Base-by-base conservation (phyloP, 2,888 invertebrate species). In the Tetramorium bicarinatum region DNA sequence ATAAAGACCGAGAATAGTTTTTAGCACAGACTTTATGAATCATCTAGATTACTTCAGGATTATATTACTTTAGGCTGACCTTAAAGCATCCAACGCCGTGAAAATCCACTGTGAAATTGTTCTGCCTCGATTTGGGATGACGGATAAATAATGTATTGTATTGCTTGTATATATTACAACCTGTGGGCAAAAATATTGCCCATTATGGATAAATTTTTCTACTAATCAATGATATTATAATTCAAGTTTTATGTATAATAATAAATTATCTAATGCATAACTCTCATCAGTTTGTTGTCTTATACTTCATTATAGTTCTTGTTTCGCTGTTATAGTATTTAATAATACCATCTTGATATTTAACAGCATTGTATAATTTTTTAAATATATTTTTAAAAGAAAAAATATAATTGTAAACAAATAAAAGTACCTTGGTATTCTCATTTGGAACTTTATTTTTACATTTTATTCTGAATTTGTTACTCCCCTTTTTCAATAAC, bases 171-270 rank as follows among this genome's bases (percentile, higher is more conserved):
- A 85, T 84, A 88, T 83, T 91, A 87, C 75, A 89, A 92, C 91
- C 92, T 93, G 92, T 64, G 87, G 91, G 92, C 91, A 92, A 92
- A 93, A 92, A 93, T 76, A 85, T 89, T 92, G 93, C 93, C 93
- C 92, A 86, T 90, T 88, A 92, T 89, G 86, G 69, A 81, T 83
- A 82, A 49, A 3, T 13, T 59, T 79, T 25, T 15, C 18, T 7
- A 7, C 18, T 47, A 18, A 38, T 64, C 18, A 79, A 79, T n/a
- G 13, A 21, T 56, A 1, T 44, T 18, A 34, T 44, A 69, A 11
- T 47, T 25, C 11, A 47, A 49, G 49, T 29, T 67, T 71, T 8
- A 8, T 64, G 38, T 38, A 76, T 34, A 76, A 64, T 15, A 76
- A 62, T 18, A 49, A 64, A 15, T 18, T 52, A 41, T 9, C 54